These are phyloP conservation scores for Dicentrarchus labrax DNA, from an alignment of 2,113 vertebrate species.

Conservation along the genomic window DNA sequence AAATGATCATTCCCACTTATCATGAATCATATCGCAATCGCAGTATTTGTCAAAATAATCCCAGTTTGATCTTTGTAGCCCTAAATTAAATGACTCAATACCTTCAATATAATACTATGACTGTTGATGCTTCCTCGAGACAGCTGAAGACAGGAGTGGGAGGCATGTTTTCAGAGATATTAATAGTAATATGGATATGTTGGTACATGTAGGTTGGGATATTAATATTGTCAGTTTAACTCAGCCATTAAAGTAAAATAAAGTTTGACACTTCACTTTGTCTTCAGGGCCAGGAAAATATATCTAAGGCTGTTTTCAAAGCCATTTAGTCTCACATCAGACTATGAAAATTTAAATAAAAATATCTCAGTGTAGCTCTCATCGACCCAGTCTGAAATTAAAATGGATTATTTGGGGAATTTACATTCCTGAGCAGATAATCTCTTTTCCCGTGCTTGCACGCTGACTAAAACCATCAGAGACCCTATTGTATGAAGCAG, in stretches of 20 bases:
- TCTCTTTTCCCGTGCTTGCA: slow-evolving; percentile 59
- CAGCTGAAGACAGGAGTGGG: neutral
- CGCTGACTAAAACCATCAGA: slow-evolving; percentile 57
- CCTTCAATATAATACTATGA: neutral
- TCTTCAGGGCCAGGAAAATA: neutral
- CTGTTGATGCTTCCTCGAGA: neutral
- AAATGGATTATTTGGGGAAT: slow-evolving; percentile 66
- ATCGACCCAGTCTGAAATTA: slow-evolving; percentile 41
- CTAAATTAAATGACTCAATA: neutral
- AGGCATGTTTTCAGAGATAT: neutral
- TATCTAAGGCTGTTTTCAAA: neutral
- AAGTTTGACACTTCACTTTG: neutral
- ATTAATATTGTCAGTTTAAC: neutral
- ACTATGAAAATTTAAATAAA: neutral
- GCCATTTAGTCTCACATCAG: neutral
- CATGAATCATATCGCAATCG: too few relatives aligned
- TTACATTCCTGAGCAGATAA: slow-evolving; percentile 75
- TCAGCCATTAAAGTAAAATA: neutral
- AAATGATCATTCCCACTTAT: too few relatives aligned
- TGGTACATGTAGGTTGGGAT: neutral
- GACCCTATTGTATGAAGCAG: slow-evolving; percentile 60
- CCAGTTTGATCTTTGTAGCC: too few relatives aligned
- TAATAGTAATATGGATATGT: neutral
- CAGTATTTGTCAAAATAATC: too few relatives aligned
- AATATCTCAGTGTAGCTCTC: neutral